phyloP scores from a whole-genome alignment of 2,113 vertebrate species.

The Microcebus tavaratra region DNA sequence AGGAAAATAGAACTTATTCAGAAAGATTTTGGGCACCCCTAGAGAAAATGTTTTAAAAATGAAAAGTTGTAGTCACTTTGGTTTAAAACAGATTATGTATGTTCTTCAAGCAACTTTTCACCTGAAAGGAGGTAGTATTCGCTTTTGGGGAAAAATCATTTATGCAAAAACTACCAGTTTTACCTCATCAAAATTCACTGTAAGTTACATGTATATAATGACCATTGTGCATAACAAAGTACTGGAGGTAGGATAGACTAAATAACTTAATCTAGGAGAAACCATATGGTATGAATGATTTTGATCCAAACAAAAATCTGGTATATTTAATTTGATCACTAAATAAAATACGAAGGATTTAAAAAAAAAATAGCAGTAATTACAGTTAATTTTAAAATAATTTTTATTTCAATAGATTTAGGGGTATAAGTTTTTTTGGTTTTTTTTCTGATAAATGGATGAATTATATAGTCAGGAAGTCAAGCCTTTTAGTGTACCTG shows the following conservation, averaged over 20 bases:
- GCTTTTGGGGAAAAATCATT: neutral
- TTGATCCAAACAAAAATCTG: neutral
- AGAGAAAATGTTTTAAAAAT: constrained; percentile 60
- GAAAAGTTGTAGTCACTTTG: constrained; percentile 14
- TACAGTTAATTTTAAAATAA: neutral
- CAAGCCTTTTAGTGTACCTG: no score
- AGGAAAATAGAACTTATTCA: constrained; percentile 70
- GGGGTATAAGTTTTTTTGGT: no score
- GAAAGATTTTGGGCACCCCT: constrained; percentile 51
- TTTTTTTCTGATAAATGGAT: no score
- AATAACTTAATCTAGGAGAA: neutral
- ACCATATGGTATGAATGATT: neutral
- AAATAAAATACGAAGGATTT: neutral
- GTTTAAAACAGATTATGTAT: neutral
- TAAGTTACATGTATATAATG: neutral
- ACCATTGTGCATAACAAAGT: neutral
- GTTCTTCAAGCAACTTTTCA: neutral
- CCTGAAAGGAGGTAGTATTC: neutral
- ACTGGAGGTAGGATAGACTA: neutral
- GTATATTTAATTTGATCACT: neutral
- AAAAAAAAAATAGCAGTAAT: neutral
- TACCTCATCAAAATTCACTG: neutral
- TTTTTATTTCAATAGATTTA: no score
- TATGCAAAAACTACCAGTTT: neutral
- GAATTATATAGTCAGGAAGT: no score